Evolutionary conservation across 2,888 invertebrate species (phyloP).

Genomic region (Trichopoda pennipes): DNA sequence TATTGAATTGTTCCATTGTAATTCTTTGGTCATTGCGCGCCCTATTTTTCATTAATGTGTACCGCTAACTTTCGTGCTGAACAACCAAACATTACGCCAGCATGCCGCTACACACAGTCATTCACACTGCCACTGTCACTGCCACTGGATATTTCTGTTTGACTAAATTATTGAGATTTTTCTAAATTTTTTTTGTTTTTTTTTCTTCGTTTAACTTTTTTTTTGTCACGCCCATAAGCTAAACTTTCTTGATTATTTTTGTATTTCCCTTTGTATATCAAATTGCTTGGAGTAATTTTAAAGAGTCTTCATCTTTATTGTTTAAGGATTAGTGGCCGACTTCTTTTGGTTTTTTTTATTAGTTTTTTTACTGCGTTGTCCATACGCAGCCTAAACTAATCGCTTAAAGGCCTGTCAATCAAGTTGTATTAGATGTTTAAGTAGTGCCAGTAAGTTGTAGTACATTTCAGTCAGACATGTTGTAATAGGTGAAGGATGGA

Average conservation of each 20-base stretch:
- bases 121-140: neutral
- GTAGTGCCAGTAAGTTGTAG: neutral
- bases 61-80: conserved; percentile 44
- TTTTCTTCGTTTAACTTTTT: conserved; percentile 35
- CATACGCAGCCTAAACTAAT: conserved; percentile 5
- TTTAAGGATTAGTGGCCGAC: neutral
- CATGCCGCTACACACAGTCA: neutral
- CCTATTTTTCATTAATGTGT: conserved; percentile 35
- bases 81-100: conserved; percentile 34
- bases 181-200: conserved; percentile 25
- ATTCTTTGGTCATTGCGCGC: conserved; percentile 33
- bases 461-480: too few species aligned
- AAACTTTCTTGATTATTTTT: conserved; percentile 44
- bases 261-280: neutral
- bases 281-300: conserved; percentile 19
- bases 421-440: neutral
- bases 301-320: neutral
- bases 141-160: conserved; percentile 19
- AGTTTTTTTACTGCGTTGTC: neutral
- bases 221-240: conserved; percentile 52
- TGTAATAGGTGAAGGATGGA: too few species aligned
- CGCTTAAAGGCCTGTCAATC: conserved; percentile 21
- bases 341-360: neutral
- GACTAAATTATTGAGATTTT: conserved; percentile 28
- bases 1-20: conserved; percentile 45